These are phyloP conservation scores for Lacanobia wlatinum DNA, from an alignment of 2,888 invertebrate species.

Conservation along the genomic window DNA sequence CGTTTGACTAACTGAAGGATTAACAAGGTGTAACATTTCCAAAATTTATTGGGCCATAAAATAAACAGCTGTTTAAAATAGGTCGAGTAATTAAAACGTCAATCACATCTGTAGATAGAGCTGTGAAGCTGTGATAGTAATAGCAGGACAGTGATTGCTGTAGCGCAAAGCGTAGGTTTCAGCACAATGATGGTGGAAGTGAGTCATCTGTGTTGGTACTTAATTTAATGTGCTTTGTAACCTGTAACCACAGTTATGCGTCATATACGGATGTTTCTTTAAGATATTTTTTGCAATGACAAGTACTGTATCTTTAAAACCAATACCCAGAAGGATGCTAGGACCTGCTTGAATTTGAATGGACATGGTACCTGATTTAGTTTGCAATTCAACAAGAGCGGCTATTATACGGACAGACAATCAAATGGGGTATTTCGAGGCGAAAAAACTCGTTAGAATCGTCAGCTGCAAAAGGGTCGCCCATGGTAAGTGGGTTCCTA, in stretches of 20 bases:
- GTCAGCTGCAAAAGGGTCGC: conserved; percentile 60
- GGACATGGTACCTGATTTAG: neutral
- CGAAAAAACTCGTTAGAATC: conserved; percentile 35
- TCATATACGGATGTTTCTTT: conserved; percentile 55
- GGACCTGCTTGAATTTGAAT: conserved; percentile 1
- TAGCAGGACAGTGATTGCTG: conserved; percentile 38
- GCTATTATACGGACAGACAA: neutral
- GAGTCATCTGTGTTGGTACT: conserved; percentile 61
- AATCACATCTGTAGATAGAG: conserved; percentile 26
- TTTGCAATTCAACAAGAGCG: conserved; percentile 3
- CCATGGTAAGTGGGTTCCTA: conserved; percentile 46
- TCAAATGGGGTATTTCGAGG: conserved; percentile 4
- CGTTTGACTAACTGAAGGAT: conserved; percentile 29
- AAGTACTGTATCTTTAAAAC: conserved; percentile 3
- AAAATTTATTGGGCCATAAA: conserved; percentile 53
- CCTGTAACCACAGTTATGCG: conserved; percentile 42
- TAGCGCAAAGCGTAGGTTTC: conserved; percentile 38
- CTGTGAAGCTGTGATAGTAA: conserved; percentile 33
- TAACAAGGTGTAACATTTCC: conserved; percentile 48
- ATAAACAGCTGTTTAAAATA: conserved; percentile 54
- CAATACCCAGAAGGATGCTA: conserved; percentile 1
- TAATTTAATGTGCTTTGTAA: conserved; percentile 52
- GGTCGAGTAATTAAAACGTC: conserved; percentile 55
- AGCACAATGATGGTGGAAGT: conserved; percentile 46
- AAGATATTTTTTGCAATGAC: conserved; percentile 16